These are phyloP conservation scores for Pachyrhynchus sulphureomaculatus DNA, from an alignment of 1,140 invertebrate species.

Conservation along the genomic window DNA sequence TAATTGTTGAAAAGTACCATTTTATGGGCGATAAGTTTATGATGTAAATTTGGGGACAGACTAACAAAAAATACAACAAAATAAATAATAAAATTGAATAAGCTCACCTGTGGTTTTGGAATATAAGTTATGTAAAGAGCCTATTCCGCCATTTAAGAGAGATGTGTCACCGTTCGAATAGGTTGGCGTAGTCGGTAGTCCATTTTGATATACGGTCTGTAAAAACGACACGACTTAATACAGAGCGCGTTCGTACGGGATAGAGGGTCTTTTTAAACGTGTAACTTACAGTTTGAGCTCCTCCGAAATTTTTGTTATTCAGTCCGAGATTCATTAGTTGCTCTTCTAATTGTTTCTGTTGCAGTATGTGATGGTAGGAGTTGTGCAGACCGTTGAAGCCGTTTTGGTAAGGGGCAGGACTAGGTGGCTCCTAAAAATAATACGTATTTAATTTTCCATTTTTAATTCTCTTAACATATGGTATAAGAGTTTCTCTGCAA, in stretches of 20 bases:
- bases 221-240: too few relatives aligned
- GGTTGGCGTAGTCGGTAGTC: constrained; percentile 7
- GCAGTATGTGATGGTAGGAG: constrained; percentile 32
- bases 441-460: too few relatives aligned
- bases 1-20: too few relatives aligned
- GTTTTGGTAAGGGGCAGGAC: constrained; percentile 23
- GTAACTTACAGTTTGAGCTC: constrained; percentile 22
- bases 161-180: constrained; percentile 21
- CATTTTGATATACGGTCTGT: constrained; percentile 25
- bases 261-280: too few relatives aligned
- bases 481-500: too few relatives aligned
- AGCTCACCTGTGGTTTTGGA: constrained; percentile 18
- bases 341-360: constrained; percentile 48
- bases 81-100: too few relatives aligned
- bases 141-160: constrained; percentile 13
- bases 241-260: too few relatives aligned
- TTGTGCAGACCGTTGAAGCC: constrained; percentile 32
- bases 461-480: too few relatives aligned
- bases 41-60: too few relatives aligned
- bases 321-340: constrained; percentile 42
- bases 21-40: too few relatives aligned
- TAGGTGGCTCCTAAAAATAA: constrained; percentile 15
- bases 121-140: constrained; percentile 18
- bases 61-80: too few relatives aligned
- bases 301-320: constrained; percentile 35